phyloP scores from a whole-genome alignment of 2,797 vertebrate species.

The Anguilla megastoma region DNA sequence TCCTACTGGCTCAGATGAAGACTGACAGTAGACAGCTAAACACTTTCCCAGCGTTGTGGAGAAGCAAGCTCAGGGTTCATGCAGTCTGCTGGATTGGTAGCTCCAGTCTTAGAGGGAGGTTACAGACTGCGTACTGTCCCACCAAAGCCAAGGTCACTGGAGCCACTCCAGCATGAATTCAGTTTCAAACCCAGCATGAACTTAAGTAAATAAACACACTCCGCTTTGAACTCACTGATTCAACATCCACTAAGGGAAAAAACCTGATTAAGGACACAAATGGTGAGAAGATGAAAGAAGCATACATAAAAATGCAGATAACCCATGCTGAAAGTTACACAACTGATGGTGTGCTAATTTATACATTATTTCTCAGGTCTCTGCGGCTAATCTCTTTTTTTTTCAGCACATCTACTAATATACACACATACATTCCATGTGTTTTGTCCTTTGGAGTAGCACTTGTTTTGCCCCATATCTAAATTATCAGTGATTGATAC shows the following conservation, averaged over 20 bases:
- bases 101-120: conserved; percentile 34
- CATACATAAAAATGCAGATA: background rate
- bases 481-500: conserved; percentile 12
- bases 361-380: background rate
- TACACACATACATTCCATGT: background rate
- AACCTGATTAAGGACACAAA: background rate
- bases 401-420: conserved; percentile 11
- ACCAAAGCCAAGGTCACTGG: conserved; percentile 46
- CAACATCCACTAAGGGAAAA: background rate
- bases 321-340: background rate
- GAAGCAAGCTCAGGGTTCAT: conserved; percentile 19
- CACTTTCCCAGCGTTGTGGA: conserved; percentile 37
- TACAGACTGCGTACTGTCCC: conserved; percentile 38
- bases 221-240: conserved; percentile 5
- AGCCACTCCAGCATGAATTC: conserved; percentile 46
- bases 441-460: background rate
- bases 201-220: background rate
- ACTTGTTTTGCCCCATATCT: background rate
- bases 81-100: conserved; percentile 31
- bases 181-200: conserved; percentile 42
- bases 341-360: background rate
- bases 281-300: background rate
- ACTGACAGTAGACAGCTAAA: conserved; percentile 37
- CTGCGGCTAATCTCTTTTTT: background rate
- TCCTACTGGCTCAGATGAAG: conserved; percentile 29